Percentiles rank a stretch among this genome's conserved stretches.
phyloP scores from a whole-genome alignment of 2,113 vertebrate genomes.

The Myiagra hebetior region DNA sequence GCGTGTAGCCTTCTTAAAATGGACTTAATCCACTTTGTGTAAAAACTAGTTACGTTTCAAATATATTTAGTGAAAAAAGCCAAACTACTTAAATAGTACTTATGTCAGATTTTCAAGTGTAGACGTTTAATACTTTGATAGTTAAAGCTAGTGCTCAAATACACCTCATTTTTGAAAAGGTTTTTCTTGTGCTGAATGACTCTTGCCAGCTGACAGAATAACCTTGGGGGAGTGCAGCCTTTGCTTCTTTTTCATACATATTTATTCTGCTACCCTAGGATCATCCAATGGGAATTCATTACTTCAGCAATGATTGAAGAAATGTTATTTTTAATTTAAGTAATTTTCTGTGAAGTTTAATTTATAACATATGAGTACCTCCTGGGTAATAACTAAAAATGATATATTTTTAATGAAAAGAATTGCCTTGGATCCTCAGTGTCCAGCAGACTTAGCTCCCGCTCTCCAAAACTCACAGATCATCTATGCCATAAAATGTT shows the following conservation, averaged over 20 bases:
- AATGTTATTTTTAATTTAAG: background rate
- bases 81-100: background rate
- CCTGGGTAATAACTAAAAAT: background rate
- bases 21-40: background rate
- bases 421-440: background rate
- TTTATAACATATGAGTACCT: background rate
- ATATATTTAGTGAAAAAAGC: background rate
- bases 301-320: background rate
- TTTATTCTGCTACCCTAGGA: background rate
- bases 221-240: background rate
- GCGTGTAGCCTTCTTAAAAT: background rate
- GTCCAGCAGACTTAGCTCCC: background rate
- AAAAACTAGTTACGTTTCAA: background rate
- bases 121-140: background rate
- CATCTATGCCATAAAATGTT: background rate
- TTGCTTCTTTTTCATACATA: background rate
- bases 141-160: background rate
- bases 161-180: background rate
- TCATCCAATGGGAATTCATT: slow-evolving; percentile 14
- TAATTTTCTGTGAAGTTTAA: slow-evolving; percentile 14
- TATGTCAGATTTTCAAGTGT: background rate
- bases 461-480: background rate
- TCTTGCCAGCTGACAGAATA: background rate
- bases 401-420: background rate
- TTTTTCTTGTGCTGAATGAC: background rate